Evolutionary conservation across 2,797 vertebrate species (phyloP), one percentile per base, ranked within the genome.

Genomic region (Helicolenus hilgendorfi): DNA sequence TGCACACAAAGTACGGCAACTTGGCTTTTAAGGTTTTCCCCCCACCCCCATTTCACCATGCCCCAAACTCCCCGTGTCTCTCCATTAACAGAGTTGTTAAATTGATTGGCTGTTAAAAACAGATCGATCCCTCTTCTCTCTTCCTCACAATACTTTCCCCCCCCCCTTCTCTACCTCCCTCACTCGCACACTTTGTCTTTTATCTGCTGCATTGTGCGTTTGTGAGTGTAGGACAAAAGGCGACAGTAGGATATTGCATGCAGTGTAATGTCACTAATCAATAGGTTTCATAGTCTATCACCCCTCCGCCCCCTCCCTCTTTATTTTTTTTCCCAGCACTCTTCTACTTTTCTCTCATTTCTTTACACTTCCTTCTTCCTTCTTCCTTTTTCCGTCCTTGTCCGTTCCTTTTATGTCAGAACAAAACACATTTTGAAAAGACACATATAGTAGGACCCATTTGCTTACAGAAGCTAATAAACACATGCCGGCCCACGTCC

Each of bases 1-100:
- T 38, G 31, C 24, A 74, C 75, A 75, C 72, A 75, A 68, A 87
- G 81, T 75, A 60, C 20, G 1, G 55, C 74, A 92, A 38, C 86
- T 85, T 89, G 11, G 76, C 95, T 95, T 93, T 94, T 77, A 93
- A 91, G 81, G 79, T 67, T 73, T 11, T 7, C 53, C 68, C 64
- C 62, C 20, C 58, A 67, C 53, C 59, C 79, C 81, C 69, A 83
- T 90, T 93, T 86, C 45, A 81, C 83, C 72, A 36, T 77, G 88
- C 38, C 93, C 94, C 87, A 87, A 91, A 96, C 94, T 84, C 84
- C 31, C 93, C 11, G 79, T 93, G 92, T 94, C 92, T 92, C 91
- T 96, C 96, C 97, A 96, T 97, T 97, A 96, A 94, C 93, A 88
- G 92, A 94, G 90, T 93, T 97, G 97, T 97, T 93, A 90, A 93